Base-by-base conservation (phyloP, 2,113 vertebrate genomes). In the Pampusana beccarii region DNA sequence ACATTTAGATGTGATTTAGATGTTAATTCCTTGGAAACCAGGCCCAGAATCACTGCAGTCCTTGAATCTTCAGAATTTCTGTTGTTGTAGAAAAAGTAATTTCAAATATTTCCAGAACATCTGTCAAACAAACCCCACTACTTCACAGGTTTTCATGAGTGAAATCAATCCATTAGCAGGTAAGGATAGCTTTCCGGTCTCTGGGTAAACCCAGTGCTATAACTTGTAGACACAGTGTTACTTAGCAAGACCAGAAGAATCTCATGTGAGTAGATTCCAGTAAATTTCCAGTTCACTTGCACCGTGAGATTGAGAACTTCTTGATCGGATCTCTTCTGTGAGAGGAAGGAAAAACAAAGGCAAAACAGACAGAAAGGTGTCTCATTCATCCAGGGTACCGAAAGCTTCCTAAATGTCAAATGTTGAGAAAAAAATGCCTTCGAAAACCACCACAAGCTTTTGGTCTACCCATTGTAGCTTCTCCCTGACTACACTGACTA, bases 101-200 rank as follows among this genome's bases (percentile, higher is more conserved):
- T 75, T 2, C 48, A 72, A 91, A 13, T 51, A 64, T 40, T 73
- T 70, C 23, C 20, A 42, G 44, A 85, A 53, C 0, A 17, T 46
- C 5, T 56, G 9, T 33, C 5, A 24, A 66, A 51, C 38, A 6
- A 2, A 0, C 1, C 5, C 5, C 5, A 19, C 2, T 17, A 2
- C 1, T 53, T 65, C 34, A 61, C 5, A 8, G 7, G 5, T 46
- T 50, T 88, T 60, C 6, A 3, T 50, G 12, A 31, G 3, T 56
- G 17, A 34, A 72, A 57, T n/a, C 2, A 5, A 34, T 10, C 6
- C 38, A 33, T 54, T 67, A 66, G 4, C 9, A 64, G 2, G 3
- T 11, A 38, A n/a, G 16, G 4, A 18, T 21, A 31, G 1, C 11
- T 70, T 34, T 7, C 3, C 14, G n/a, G 3, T 31, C 7, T 5